Percentiles rank a stretch among this genome's conserved stretches.
These are phyloP conservation scores for Macrocentrus cingulum DNA, from an alignment of 1,140 invertebrate species.

Conservation along the genomic window DNA sequence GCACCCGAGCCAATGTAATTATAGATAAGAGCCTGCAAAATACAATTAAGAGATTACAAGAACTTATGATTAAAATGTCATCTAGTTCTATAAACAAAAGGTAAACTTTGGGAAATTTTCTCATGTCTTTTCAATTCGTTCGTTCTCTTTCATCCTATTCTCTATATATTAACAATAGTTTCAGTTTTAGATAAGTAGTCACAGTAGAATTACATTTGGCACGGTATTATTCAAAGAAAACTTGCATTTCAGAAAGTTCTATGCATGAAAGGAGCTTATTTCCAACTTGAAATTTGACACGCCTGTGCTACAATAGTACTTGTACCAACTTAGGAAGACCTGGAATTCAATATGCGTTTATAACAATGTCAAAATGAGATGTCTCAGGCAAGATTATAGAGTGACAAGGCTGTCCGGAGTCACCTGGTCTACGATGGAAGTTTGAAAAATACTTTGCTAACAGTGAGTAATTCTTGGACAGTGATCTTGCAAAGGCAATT, in stretches of 20 bases:
- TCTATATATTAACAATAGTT: no score
- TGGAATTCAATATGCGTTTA: no score
- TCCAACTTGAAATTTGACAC: slow-evolving; percentile 1
- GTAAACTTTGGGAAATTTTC: slow-evolving; percentile 18
- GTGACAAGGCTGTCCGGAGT: no score
- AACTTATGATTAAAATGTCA: slow-evolving; percentile 28
- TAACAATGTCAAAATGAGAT: no score
- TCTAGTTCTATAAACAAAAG: slow-evolving; percentile 5
- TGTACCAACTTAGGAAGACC: no score
- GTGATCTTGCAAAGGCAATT: slow-evolving; percentile 10
- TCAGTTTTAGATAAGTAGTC: no score
- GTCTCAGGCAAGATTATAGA: no score
- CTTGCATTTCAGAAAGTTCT: neutral
- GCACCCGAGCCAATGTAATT: slow-evolving; percentile 26
- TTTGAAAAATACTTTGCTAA: no score
- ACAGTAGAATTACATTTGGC: neutral
- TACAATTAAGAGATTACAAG: slow-evolving; percentile 32
- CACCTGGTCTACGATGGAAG: no score
- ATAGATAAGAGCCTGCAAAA: slow-evolving; percentile 30
- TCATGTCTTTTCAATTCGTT: neutral
- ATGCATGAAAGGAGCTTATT: neutral
- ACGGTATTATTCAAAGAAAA: neutral
- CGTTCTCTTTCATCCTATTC: neutral
- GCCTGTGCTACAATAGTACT: no score
- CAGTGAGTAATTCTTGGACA: slow-evolving; percentile 2